phyloP scores from a whole-genome alignment of 2,797 vertebrate genomes.

The Toxotes lorentzi region DNA sequence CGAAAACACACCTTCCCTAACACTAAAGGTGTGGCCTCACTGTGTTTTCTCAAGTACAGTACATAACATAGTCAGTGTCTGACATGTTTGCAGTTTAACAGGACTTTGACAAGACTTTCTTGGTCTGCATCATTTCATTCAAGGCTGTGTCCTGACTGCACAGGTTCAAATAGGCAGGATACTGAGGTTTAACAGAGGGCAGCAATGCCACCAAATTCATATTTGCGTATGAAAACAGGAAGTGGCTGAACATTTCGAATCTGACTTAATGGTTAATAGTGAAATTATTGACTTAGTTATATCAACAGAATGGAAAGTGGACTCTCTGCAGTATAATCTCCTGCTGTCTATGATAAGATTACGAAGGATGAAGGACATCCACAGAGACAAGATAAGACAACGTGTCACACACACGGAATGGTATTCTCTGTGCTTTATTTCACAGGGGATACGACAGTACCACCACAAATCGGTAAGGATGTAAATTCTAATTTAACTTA shows the following conservation, averaged over 20 bases:
- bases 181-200: constrained; percentile 17
- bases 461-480: background rate
- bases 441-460: background rate
- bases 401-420: background rate
- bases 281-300: constrained; percentile 11
- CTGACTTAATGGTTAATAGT: constrained; percentile 12
- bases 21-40: background rate
- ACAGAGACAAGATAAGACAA: background rate
- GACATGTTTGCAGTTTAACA: background rate
- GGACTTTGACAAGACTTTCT: background rate
- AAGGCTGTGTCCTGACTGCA: background rate
- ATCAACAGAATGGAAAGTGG: constrained; percentile 10
- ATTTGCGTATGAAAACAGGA: constrained; percentile 32
- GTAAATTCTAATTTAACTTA: background rate
- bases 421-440: background rate
- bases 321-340: background rate
- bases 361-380: background rate
- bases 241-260: constrained; percentile 1
- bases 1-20: constrained; percentile 15
- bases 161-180: background rate
- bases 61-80: background rate
- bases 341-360: background rate
- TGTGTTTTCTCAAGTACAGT: constrained; percentile 11
- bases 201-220: background rate
- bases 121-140: background rate